Percentiles rank a stretch among this genome's conserved stretches.
Evolutionary conservation across 2,888 invertebrate species (phyloP).

Genomic region (Sisyra terminalis): DNA sequence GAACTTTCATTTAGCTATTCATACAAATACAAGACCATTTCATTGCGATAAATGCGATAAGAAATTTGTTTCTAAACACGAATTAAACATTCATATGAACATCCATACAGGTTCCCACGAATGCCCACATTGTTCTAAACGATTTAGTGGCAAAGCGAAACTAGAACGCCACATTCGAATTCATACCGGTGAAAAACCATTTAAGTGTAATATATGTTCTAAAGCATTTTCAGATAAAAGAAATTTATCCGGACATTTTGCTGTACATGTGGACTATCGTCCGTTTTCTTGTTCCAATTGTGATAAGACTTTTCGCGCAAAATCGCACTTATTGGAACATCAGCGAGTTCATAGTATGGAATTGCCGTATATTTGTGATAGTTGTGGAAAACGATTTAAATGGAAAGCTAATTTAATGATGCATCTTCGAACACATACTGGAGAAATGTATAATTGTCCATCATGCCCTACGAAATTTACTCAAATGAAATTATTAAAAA

Average conservation of each 20-base stretch:
- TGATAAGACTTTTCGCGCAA: background rate
- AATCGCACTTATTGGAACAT: conserved; percentile 11
- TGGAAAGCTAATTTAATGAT: conserved; percentile 13
- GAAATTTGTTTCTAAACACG: background rate
- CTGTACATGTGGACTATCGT: background rate
- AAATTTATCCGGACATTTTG: background rate
- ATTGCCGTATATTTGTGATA: conserved; percentile 9
- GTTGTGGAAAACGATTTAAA: conserved; percentile 13
- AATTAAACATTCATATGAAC: background rate
- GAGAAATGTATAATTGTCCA: conserved; percentile 6
- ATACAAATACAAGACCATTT: conserved; percentile 1
- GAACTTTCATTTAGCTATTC: background rate
- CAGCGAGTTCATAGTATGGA: conserved; percentile 10
- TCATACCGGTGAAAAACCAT: conserved; percentile 1
- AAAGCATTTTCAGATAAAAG: conserved; percentile 3
- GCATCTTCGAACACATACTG: conserved; percentile 13
- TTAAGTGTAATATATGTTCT: background rate
- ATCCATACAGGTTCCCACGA: background rate
- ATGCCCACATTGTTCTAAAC: background rate
- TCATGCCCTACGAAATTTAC: background rate
- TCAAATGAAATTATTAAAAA: background rate
- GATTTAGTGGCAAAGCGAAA: background rate
- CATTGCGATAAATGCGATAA: conserved; percentile 1
- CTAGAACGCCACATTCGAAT: conserved; percentile 2
- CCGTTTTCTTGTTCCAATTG: background rate